Percentiles rank a stretch among this genome's conserved stretches.
Evolutionary conservation across 2,113 vertebrate genomes (phyloP).

Genomic region (Poeciliopsis occidentalis): DNA sequence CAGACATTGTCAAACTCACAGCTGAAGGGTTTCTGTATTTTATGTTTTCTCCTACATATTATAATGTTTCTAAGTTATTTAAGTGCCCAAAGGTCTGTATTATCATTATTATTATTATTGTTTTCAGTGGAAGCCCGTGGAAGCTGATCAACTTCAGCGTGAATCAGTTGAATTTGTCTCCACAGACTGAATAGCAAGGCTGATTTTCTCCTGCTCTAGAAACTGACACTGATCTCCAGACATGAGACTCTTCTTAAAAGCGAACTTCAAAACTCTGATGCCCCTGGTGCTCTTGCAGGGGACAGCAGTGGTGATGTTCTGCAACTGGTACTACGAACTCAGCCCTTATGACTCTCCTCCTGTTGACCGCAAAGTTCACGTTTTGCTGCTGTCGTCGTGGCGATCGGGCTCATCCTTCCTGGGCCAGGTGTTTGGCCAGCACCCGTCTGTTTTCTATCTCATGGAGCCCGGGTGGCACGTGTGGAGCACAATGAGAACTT

Average conservation of each 20-base stretch:
- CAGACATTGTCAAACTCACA: too few relatives aligned
- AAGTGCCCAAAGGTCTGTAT: too few relatives aligned
- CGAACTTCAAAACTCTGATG: slow-evolving; percentile 58
- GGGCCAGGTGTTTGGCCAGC: slow-evolving; percentile 95
- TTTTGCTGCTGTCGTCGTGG: slow-evolving; percentile 95
- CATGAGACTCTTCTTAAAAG: slow-evolving; percentile 63
- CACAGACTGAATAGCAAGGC: too few relatives aligned
- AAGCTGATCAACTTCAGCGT: too few relatives aligned
- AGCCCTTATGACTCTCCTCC: slow-evolving; percentile 21
- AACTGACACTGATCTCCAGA: background rate
- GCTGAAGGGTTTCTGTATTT: too few relatives aligned
- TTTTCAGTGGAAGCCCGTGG: too few relatives aligned
- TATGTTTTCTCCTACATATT: too few relatives aligned
- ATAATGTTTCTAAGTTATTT: too few relatives aligned
- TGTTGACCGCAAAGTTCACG: slow-evolving; percentile 81
- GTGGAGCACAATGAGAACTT: slow-evolving; percentile 83
- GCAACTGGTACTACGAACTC: slow-evolving; percentile 79
- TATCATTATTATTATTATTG: too few relatives aligned
- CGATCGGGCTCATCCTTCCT: slow-evolving; percentile 94
- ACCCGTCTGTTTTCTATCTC: slow-evolving; percentile 93
- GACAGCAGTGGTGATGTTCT: slow-evolving; percentile 84
- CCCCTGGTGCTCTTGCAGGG: slow-evolving; percentile 80
- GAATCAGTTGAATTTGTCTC: too few relatives aligned
- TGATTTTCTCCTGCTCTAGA: background rate
- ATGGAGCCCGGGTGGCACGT: slow-evolving; percentile 97